Conservation (phyloP, 92 coral and sea anemone genomes). For the Bergia sp. region DNA sequence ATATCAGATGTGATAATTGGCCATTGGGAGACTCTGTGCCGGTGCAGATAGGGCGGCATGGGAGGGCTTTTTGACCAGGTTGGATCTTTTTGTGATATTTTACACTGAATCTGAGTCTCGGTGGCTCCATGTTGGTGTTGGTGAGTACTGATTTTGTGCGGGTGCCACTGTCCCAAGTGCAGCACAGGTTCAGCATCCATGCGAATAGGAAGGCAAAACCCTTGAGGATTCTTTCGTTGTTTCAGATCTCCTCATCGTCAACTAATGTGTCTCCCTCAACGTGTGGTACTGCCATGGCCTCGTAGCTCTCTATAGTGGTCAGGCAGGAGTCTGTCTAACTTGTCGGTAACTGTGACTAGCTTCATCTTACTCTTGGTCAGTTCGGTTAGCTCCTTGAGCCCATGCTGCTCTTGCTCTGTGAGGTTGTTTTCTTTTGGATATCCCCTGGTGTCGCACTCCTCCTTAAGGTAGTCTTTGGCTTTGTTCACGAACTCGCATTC, state of each 20-base stretch:
- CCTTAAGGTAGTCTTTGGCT: no score
- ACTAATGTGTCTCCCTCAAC: no score
- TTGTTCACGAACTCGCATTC: no score
- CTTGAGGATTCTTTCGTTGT: no score
- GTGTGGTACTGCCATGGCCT: no score
- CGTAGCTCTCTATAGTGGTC: neutral
- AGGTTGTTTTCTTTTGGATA: conserved; percentile 13
- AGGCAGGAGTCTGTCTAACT: neutral
- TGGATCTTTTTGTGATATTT: neutral
- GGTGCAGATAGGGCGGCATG: no score
- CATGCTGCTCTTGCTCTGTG: neutral
- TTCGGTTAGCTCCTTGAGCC: neutral
- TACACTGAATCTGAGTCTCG: neutral
- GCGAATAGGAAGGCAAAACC: no score
- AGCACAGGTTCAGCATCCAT: neutral
- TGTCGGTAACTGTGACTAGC: neutral
- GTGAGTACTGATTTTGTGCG: neutral
- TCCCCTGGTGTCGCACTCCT: neutral
- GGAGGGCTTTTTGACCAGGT: no score
- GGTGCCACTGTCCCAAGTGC: neutral
- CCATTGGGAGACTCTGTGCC: neutral
- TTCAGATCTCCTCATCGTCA: neutral
- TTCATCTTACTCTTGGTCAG: neutral
- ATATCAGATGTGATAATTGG: neutral
- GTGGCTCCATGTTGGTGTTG: no score